Evolutionary conservation across 2,797 vertebrate genomes (phyloP), one percentile per base, ranked within the genome.

Genomic region (Lagocephalus sceleratus): DNA sequence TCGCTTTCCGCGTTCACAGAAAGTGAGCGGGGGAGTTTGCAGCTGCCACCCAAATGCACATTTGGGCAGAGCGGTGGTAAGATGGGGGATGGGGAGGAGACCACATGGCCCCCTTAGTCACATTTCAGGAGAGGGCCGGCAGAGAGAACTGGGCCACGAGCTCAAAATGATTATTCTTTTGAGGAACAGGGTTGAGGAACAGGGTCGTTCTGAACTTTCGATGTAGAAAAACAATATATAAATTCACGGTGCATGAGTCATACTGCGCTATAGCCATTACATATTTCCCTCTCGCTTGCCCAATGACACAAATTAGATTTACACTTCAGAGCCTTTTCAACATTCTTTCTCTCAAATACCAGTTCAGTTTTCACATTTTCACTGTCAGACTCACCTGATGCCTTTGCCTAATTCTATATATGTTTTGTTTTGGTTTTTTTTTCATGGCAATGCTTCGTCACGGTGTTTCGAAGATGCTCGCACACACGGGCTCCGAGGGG

Each of bases 21-120:
- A 65, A 54, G 56, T 59, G 63, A 76, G 79, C 46, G 64, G 71
- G 76, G 78, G 78, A 78, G 75, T 67, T 82, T 86, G 84, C 88
- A 89, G 87, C 89, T 89, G 88, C 83, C 65, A 76, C 73, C 80
- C 55, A 38, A 82, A 72, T 72, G 74, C 79, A 85, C 85, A 87
- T 82, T 85, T 84, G 87, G 82, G 56, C 67, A 70, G 73, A 68
- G 67, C 16, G 47, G 54, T 68, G 61, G 66, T 71, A 69, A 21
- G 50, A 66, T 65, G 68, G 57, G 66, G 66, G 63, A n/a, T 35
- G 46, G 55, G 66, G 67, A 50, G 26, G 47, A 46, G 56, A 77
- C 59, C 81, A 84, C 78, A 82, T 84, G 82, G 74, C 50, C 73
- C 66, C 45, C 72, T 82, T 80, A 77, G 71, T 85, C 79, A 86